Conservation (phyloP, 1,140 invertebrate species). For the Lineus longissimus region DNA sequence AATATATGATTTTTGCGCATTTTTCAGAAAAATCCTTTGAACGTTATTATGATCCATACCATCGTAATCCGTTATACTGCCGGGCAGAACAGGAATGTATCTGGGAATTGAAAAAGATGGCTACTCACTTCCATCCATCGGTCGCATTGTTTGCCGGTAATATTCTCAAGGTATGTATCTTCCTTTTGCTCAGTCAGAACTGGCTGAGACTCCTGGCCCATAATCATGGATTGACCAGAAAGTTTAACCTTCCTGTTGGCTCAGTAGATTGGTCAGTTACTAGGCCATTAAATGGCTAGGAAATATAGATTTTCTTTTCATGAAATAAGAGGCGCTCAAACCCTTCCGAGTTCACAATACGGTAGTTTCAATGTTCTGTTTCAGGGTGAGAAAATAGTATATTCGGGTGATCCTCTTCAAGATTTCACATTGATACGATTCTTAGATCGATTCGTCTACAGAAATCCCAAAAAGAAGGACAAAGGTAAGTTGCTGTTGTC, state of each 20-base stretch:
- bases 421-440: conserved; percentile 88
- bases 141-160: conserved; percentile 82
- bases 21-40: conserved; percentile 25
- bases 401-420: conserved; percentile 85
- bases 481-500: conserved; percentile 32
- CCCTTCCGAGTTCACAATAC: no score
- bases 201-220: no score
- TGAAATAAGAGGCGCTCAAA: no score
- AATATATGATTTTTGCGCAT: not conserved
- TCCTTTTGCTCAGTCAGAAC: no score
- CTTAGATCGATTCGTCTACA: conserved; percentile 90
- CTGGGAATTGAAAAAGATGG: conserved; percentile 69
- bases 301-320: no score
- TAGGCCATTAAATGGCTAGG: no score
- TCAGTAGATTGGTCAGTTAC: no score
- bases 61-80: conserved; percentile 77
- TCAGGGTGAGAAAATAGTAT: conserved; percentile 62
- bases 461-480: conserved; percentile 83
- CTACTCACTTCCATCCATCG: conserved; percentile 83
- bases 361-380: no score
- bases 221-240: no score
- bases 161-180: conserved; percentile 74
- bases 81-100: conserved; percentile 67
- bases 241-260: no score
- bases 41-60: conserved; percentile 36